Conservation (phyloP, 1,140 invertebrate genomes). For the Neodiprion virginianus region DNA sequence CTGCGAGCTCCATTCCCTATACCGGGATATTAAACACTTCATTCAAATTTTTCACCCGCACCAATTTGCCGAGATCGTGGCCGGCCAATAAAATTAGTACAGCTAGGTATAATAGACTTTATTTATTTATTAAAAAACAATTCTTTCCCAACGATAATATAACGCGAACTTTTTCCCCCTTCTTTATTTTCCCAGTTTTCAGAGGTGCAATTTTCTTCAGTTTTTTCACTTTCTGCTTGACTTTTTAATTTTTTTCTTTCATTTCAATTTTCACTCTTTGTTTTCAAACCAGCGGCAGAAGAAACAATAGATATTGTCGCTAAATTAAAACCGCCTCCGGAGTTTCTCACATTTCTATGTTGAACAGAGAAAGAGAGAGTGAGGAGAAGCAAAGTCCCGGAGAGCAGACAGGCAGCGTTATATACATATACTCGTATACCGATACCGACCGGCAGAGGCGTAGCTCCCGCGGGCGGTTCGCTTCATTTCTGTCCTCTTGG, state of each 20-base stretch:
- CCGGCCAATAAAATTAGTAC: background rate
- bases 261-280: slow-evolving; percentile 42
- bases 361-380: slow-evolving; percentile 37
- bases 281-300: slow-evolving; percentile 35
- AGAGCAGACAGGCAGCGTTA: background rate
- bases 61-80: background rate
- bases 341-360: slow-evolving; percentile 58
- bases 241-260: slow-evolving; percentile 19
- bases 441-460: background rate
- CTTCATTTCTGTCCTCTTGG: slow-evolving; percentile 51
- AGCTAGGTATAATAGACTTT: background rate
- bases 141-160: background rate
- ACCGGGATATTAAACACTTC: background rate
- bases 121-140: background rate
- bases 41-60: background rate
- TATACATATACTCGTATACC: background rate
- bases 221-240: slow-evolving; percentile 12
- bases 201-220: slow-evolving; percentile 12
- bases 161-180: background rate
- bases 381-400: slow-evolving; percentile 14
- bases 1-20: background rate
- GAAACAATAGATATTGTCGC: slow-evolving; percentile 61
- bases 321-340: slow-evolving; percentile 62
- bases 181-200: slow-evolving; percentile 2
- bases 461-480: slow-evolving; percentile 49